Base-by-base conservation (phyloP, 2,888 invertebrate species). In the Diogma glabrata region DNA sequence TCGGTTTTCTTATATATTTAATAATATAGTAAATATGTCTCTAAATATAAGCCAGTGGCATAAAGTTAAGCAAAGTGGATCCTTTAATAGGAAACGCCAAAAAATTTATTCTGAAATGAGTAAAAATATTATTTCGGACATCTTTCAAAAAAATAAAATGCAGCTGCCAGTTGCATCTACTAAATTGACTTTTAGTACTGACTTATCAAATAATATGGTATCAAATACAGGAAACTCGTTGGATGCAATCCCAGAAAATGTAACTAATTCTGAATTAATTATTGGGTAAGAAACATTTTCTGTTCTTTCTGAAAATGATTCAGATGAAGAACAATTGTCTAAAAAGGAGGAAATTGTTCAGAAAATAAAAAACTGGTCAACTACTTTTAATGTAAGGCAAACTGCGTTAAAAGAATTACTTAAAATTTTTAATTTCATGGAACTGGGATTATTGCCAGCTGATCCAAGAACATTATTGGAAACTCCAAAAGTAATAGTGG, bases 401-500 rank as follows among this genome's bases (percentile, higher is more conserved):
- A 43, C 43, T 19, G 43, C 43, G 10, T 43, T 43, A 9, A 43
- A 43, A 17, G 20, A 43, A 19, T 19, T 43, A 10, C 17, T 43
- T 19, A 43, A 43, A 43, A 43, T 43, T 20, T 19, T 43, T 19
- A 43, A 43, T 43, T 19, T 43, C 20, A 10, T 43, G 20, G 43
- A 43, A 19, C 43, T 20, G 20, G 43, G 43, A 19, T 20, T 43
- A 43, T 20, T 43, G 20, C 43, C 43, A 43, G 10, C 10, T 43
- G 43, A 43, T 43, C 19, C 22, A 1, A 43, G 43, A 43, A 43
- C 43, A 43, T 43, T 43, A 43, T 43, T 43, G 43, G 43, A 43
- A 20, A 43, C 43, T 43, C 43, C 22, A 43, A 20, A 22, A n/a
- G n/a, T n/a, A n/a, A n/a, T n/a, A n/a, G n/a, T n/a, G n/a, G n/a